phyloP scores from a whole-genome alignment of 2,797 vertebrate genomes.

The Lepus townsendii region DNA sequence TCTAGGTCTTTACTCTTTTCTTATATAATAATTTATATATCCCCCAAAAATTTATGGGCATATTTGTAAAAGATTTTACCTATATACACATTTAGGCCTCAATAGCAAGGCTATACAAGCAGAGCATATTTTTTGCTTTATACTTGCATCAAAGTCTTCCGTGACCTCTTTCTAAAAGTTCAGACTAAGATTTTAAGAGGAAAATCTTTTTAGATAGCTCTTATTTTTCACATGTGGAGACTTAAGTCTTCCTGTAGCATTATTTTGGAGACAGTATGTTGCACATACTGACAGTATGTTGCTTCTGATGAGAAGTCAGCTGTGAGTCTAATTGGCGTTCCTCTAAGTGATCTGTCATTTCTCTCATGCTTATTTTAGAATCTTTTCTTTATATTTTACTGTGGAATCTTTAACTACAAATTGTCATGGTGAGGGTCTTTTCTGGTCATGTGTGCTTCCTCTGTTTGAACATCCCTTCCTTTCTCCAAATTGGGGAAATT shows the following conservation, averaged over 20 bases:
- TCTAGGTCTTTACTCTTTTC: too few relatives aligned
- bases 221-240: conserved; percentile 27
- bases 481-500: too few relatives aligned
- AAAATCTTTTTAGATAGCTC: conserved; percentile 29
- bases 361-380: too few relatives aligned
- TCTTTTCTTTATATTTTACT: too few relatives aligned
- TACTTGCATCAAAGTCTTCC: background rate
- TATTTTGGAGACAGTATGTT: conserved; percentile 44
- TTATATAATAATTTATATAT: background rate
- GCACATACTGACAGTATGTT: too few relatives aligned
- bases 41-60: background rate
- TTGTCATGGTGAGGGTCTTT: too few relatives aligned
- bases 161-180: conserved; percentile 40
- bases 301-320: too few relatives aligned
- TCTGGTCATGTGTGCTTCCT: too few relatives aligned
- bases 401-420: too few relatives aligned
- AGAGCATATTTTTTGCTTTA: background rate
- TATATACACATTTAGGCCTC: background rate
- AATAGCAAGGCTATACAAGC: background rate
- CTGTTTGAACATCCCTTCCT: too few relatives aligned
- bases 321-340: too few relatives aligned
- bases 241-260: conserved; percentile 29
- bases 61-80: background rate
- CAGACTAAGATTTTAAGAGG: conserved; percentile 9
- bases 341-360: too few relatives aligned